Evolutionary conservation across 2,797 vertebrate species (phyloP).

Genomic region (Fratercula arctica): DNA sequence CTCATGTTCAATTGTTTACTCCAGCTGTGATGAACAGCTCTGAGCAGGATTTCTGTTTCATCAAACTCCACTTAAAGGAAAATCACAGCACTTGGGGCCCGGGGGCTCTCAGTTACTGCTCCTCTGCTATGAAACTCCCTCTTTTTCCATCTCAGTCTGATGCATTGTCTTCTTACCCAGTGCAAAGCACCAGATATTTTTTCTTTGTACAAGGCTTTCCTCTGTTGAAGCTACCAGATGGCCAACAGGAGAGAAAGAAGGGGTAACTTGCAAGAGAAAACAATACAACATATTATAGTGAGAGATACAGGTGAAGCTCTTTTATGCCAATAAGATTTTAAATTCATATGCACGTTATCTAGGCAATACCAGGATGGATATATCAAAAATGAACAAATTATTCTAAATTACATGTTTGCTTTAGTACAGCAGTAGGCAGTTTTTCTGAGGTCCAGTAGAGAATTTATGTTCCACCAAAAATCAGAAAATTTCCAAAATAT

Average conservation of each 20-base stretch:
- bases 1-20: conserved; percentile 58
- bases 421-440: neutral
- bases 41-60: conserved; percentile 56
- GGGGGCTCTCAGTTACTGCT: neutral
- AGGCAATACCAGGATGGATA: neutral
- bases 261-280: neutral
- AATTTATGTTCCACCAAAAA: neutral
- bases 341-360: neutral
- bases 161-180: neutral
- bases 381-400: neutral
- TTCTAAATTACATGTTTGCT: neutral
- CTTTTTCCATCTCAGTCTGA: neutral
- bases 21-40: conserved; percentile 63
- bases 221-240: neutral
- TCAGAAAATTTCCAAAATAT: neutral
- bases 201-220: neutral
- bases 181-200: neutral
- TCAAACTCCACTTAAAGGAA: conserved; percentile 50
- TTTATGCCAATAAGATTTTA: neutral
- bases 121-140: neutral
- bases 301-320: neutral
- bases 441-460: neutral
- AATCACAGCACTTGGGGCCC: neutral
- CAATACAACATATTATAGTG: rapidly evolving
- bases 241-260: neutral